These are phyloP conservation scores for Guaruba guarouba DNA, from an alignment of 2,113 vertebrate genomes.

Conservation along the genomic window DNA sequence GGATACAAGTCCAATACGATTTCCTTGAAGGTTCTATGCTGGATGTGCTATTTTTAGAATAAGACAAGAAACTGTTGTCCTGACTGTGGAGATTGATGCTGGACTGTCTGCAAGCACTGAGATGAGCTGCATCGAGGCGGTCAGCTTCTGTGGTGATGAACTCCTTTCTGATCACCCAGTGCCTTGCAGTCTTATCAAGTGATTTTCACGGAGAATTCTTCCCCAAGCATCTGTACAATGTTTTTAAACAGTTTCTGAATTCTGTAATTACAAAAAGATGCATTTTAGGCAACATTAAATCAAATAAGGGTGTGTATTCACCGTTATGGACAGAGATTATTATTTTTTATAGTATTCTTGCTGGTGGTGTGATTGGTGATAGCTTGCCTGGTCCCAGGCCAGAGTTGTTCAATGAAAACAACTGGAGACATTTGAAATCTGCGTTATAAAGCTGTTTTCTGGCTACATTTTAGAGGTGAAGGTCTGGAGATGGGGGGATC, in stretches of 20 bases:
- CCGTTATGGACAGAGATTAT: neutral
- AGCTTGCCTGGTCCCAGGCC: neutral
- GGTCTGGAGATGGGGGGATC: neutral
- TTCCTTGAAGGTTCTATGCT: neutral
- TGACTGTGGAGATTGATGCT: neutral
- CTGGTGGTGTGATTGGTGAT: accelerated
- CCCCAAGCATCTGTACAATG: neutral
- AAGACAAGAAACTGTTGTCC: neutral
- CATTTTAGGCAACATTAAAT: neutral
- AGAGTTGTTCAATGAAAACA: neutral
- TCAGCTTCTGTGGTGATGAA: neutral
- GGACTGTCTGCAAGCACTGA: neutral
- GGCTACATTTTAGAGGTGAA: neutral
- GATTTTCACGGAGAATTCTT: neutral
- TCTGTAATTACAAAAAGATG: neutral
- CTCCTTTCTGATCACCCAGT: neutral
- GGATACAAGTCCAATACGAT: neutral
- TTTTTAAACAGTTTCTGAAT: neutral
- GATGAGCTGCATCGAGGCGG: neutral
- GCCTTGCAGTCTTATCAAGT: neutral
- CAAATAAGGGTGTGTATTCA: neutral
- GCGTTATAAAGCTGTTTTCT: neutral
- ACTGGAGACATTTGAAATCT: neutral
- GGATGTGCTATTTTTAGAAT: neutral
- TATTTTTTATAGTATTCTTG: neutral